Percentiles rank a stretch among this genome's conserved stretches.
Conservation (phyloP, 2,113 vertebrate species). For the Leucopsar rothschildi region DNA sequence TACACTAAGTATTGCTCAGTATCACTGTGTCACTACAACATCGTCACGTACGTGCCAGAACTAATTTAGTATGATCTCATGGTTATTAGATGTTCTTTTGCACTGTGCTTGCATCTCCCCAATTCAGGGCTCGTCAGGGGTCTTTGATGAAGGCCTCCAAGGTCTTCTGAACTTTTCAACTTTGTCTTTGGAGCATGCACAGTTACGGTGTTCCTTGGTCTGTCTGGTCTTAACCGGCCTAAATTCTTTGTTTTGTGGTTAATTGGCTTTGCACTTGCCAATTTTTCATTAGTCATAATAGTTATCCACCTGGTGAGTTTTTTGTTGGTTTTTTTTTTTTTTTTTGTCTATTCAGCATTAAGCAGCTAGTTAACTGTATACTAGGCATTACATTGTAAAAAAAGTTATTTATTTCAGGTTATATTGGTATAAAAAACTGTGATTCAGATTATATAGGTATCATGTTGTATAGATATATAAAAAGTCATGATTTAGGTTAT, state of each 20-base stretch:
- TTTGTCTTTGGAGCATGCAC: background rate
- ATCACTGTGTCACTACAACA: background rate
- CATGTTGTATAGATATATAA: background rate
- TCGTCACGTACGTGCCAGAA: background rate
- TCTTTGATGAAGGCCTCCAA: background rate
- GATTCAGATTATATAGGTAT: background rate
- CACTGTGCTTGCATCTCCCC: background rate
- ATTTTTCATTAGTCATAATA: background rate
- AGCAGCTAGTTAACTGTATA: background rate
- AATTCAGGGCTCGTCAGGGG: rapidly evolving
- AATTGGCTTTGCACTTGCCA: background rate
- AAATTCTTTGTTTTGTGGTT: background rate
- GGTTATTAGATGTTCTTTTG: background rate
- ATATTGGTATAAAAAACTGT: background rate
- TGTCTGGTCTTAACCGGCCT: background rate
- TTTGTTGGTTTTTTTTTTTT: background rate
- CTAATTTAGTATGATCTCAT: background rate
- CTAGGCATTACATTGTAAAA: background rate
- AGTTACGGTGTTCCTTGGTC: background rate
- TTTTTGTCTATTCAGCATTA: background rate
- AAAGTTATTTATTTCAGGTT: background rate
- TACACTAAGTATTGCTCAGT: too few species aligned
- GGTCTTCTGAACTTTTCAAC: background rate
- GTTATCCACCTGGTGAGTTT: background rate
- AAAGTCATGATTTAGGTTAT: background rate